Evolutionary conservation across 2,888 invertebrate genomes (phyloP), one percentile per base, ranked within the genome.

Genomic region (Eulithis prunata): DNA sequence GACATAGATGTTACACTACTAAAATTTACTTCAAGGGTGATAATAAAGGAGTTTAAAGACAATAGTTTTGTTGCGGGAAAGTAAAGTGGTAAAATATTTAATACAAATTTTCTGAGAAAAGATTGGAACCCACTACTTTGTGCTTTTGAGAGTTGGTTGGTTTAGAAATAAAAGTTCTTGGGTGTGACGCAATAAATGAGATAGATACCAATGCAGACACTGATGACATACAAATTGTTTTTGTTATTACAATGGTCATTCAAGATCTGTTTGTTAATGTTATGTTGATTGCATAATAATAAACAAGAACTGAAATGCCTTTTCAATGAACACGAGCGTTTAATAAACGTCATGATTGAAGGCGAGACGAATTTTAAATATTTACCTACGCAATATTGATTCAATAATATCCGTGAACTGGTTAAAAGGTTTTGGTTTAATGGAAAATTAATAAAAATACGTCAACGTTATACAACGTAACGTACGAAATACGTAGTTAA

Each of bases 1-100:
- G 76, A 81, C 79, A 82, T 84, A 82, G 85, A 84, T 80, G 84
- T 80, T 78, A 76, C 79, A 79, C 80, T 79, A 80, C 81, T 80
- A 77, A 75, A 79, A 68, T 61, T 64, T 64, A 79, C 75, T 79
- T 76, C 21, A 70, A 69, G 66, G 64, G 68, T 72, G 72, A 75
- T 73, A 75, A 78, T 78, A 74, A 57, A 75, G 71, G n/a, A n/a
- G 59, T 75, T 70, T 69, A 54, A 57, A 68, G 57, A 64, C 55
- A 58, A 63, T 67, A 60, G 67, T 64, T 61, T 62, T 64, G 60
- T 57, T 63, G 62, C 28, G 52, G 56, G 62, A 54, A 60, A 57
- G 53, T 46, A 57, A 68, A 57, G 52, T 53, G 43, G 36, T 13
- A 36, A 12, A 45, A 53, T 68, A 45, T 45, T 55, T 38, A 53